These are phyloP conservation scores for Pyrgilauda ruficollis DNA, from an alignment of 2,113 vertebrate species.

Conservation along the genomic window DNA sequence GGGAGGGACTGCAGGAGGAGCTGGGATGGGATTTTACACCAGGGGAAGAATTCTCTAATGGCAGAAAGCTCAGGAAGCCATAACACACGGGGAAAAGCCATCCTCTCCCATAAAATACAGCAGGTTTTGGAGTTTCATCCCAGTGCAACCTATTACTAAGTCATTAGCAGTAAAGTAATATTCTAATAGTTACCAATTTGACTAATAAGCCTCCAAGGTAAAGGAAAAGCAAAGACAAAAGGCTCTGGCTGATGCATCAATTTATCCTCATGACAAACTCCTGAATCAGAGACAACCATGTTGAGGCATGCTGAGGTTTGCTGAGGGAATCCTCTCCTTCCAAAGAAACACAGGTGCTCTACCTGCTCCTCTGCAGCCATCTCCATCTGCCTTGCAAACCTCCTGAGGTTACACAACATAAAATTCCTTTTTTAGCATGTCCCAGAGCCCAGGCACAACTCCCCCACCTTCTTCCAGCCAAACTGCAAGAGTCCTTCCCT, in stretches of 20 bases:
- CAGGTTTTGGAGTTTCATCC: neutral
- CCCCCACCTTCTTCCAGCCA: neutral
- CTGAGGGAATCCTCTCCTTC: neutral
- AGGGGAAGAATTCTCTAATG: neutral
- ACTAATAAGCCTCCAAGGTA: conserved; percentile 43
- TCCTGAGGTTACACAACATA: neutral
- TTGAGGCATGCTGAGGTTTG: accelerated
- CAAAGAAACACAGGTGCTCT: neutral
- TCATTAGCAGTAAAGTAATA: conserved; percentile 46
- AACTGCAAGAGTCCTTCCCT: neutral
- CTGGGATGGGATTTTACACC: neutral
- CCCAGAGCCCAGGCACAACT: neutral
- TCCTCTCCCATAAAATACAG: neutral
- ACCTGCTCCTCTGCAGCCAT: neutral
- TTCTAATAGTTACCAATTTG: conserved; percentile 10
- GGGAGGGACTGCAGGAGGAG: neutral
- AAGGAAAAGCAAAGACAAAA: conserved; percentile 39
- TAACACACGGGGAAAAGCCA: neutral
- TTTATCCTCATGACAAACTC: neutral
- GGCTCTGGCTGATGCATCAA: neutral
- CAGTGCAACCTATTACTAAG: neutral
- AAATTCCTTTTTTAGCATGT: neutral
- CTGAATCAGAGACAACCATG: neutral
- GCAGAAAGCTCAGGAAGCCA: neutral
- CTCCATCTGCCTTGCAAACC: neutral